Evolutionary conservation across 2,113 vertebrate genomes (phyloP).

Genomic region (Octodon degus): DNA sequence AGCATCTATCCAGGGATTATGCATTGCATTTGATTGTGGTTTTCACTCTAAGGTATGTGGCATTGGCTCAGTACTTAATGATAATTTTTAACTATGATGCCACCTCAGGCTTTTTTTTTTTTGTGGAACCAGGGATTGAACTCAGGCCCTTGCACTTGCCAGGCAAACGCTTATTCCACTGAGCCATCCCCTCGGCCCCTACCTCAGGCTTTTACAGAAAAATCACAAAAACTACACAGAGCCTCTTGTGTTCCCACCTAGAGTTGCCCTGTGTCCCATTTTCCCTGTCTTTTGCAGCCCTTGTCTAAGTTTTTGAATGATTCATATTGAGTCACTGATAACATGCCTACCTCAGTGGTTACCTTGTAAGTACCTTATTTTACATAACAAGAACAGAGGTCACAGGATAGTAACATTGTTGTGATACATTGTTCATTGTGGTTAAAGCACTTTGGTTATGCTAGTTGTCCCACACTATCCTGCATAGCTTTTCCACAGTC

Average conservation of each 20-base stretch:
- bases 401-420: neutral
- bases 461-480: neutral
- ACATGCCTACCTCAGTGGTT: too few relatives aligned
- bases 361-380: too few relatives aligned
- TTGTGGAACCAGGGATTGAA: too few relatives aligned
- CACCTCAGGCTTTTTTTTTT: neutral
- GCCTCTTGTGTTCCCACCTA: accelerated
- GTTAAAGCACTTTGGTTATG: too few relatives aligned
- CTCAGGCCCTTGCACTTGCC: too few relatives aligned
- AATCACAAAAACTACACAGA: neutral
- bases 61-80: neutral
- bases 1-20: neutral
- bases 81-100: neutral
- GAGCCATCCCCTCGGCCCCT: too few relatives aligned
- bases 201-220: neutral
- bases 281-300: neutral
- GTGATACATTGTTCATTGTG: neutral
- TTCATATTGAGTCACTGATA: neutral
- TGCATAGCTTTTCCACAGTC: neutral
- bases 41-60: neutral
- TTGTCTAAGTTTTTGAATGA: neutral
- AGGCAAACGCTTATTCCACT: too few relatives aligned
- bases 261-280: neutral
- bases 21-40: neutral
- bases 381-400: neutral